Conservation (phyloP, 2,888 invertebrate species). For the Acanthopleura granulata region DNA sequence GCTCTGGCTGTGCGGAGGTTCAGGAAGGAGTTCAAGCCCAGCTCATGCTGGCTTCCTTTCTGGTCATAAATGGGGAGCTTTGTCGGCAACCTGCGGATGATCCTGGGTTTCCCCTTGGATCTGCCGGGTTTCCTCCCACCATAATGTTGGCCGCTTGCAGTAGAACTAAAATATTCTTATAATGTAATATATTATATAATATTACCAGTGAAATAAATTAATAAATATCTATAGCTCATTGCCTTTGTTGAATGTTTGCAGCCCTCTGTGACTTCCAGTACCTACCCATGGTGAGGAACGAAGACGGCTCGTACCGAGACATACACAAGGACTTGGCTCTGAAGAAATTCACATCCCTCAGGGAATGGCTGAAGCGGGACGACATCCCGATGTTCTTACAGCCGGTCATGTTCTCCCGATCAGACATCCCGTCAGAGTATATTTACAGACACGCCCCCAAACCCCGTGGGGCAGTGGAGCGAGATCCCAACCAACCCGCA, state of each 20-base stretch:
- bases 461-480: slow-evolving; percentile 39
- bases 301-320: slow-evolving; percentile 44
- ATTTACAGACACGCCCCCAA: slow-evolving; percentile 54
- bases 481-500: slow-evolving; percentile 38
- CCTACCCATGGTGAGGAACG: slow-evolving; percentile 77
- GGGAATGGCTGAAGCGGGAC: slow-evolving; percentile 74
- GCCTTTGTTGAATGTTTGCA: slow-evolving; percentile 66
- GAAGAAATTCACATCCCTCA: slow-evolving; percentile 39
- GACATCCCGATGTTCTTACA: slow-evolving; percentile 78
- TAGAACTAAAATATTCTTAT: too few species aligned
- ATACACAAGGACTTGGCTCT: slow-evolving; percentile 49
- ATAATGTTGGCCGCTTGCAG: too few species aligned
- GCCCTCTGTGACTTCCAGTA: slow-evolving; percentile 94
- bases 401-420: slow-evolving; percentile 84
- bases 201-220: neutral
- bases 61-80: too few species aligned
- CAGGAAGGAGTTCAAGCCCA: too few species aligned
- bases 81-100: too few species aligned
- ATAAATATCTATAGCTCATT: neutral
- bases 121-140: too few species aligned
- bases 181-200: neutral
- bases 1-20: too few species aligned
- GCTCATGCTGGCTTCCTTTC: too few species aligned
- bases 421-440: slow-evolving; percentile 75
- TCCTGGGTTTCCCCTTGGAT: too few species aligned